Conservation (phyloP, 1,140 invertebrate genomes). For the Latrodectus geometricus region DNA sequence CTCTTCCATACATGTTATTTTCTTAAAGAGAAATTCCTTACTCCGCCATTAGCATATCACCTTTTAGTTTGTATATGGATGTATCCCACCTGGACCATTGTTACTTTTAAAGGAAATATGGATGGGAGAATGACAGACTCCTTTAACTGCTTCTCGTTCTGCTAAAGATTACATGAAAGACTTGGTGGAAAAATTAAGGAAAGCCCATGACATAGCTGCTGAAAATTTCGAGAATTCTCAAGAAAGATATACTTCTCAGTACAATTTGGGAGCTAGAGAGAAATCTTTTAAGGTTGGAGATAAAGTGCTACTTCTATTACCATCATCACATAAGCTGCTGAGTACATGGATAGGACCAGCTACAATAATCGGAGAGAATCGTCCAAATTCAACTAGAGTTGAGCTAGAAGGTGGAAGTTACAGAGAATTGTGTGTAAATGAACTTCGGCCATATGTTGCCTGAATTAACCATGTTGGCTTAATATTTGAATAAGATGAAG, state of each 20-base stretch:
- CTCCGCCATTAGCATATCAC: neutral
- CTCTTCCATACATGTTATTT: conserved; percentile 1
- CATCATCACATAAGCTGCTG: neutral
- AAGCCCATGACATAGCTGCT: neutral
- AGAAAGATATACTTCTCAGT: neutral
- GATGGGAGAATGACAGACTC: neutral
- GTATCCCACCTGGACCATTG: neutral
- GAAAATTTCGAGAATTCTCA: neutral
- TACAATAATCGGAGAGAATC: neutral
- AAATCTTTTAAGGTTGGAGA: conserved; percentile 1
- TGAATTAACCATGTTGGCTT: neutral
- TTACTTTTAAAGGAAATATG: neutral
- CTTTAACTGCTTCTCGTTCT: neutral
- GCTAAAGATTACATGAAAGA: neutral
- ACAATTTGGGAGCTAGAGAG: neutral
- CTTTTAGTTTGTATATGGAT: neutral
- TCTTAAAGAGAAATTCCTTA: neutral
- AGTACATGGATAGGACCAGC: neutral
- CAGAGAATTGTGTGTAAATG: neutral
- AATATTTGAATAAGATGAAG: neutral
- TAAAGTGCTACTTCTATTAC: neutral
- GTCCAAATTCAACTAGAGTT: neutral
- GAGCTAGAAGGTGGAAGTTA: neutral
- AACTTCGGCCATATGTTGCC: neutral
- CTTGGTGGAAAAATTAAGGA: neutral